Base-by-base conservation (phyloP, 2,888 invertebrate genomes). In the Xestia ashworthii region DNA sequence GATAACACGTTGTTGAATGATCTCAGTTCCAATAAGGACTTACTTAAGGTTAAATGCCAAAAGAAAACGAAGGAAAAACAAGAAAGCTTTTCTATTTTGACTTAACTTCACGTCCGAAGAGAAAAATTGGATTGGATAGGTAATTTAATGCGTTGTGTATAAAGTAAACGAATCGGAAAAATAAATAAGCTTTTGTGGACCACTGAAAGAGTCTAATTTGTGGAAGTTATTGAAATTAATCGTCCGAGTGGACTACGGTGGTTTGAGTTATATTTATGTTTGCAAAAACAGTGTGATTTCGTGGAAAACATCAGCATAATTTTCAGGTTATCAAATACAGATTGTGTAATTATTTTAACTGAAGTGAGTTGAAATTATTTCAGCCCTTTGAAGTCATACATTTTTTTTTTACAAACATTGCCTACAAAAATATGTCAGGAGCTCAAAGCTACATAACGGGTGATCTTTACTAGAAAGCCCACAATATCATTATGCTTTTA, bases 201-300 rank as follows among this genome's bases (percentile, higher is more conserved):
- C 25, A 70, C 50, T 60, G 48, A 71, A 82, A 72, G 65, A 66
- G 38, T 55, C 12, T 71, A 71, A 82, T 76, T 80, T 62, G 71
- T 46, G 76, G 73, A 80, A 71, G 71, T 71, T 75, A 80, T 82
- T 73, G 50, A 75, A 82, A 84, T 84, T 62, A 82, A 76, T 74
- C 66, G 60, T 62, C 32, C 58, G 64, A 53, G 41, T 60, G 22
- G 38, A 12, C 44, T 8, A 50, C 69, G 58, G 64, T 58, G 38
- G 53, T 41, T 77, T 32, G 38, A 69, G 53, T 53, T 41, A 5
- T 71, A 53, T 66, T 76, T 41, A 71, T 38, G 22, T 69, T 69
- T 66, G 46, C 5, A 64, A 69, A 72, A 72, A 60, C 44, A 62
- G 44, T 50, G 68, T 46, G 19, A 60, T 66, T 69, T 65, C 19